Conservation (phyloP, 2,797 vertebrate species). For the Notolabrus celidotus region DNA sequence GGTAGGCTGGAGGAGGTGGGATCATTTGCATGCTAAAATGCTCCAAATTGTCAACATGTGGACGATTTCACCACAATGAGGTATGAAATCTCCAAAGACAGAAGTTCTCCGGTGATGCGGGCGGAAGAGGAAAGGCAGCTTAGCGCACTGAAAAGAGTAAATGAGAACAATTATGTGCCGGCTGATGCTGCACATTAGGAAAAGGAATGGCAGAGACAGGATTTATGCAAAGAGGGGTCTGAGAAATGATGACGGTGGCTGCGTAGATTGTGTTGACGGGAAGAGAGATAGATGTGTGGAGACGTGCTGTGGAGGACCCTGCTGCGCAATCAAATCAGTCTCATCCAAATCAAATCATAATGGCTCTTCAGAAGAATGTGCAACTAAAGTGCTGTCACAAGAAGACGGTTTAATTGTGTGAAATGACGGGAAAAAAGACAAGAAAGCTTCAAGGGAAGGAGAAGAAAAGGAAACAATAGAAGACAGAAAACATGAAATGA, state of each 20-base stretch:
- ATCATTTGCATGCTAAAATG: constrained; percentile 63
- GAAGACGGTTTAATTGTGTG: constrained; percentile 20
- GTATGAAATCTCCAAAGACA: constrained; percentile 46
- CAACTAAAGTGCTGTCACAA: neutral
- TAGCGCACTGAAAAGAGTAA: constrained; percentile 43
- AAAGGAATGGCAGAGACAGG: constrained; percentile 39
- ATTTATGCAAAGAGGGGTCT: constrained; percentile 45
- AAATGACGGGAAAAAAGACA: constrained; percentile 1
- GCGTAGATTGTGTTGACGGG: constrained; percentile 28
- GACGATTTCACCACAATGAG: constrained; percentile 38
- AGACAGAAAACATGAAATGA: neutral
- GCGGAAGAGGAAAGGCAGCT: constrained; percentile 26
- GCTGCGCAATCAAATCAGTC: constrained; percentile 28
- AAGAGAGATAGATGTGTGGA: neutral
- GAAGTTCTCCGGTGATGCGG: constrained; percentile 26
- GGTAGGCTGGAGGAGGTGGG: constrained; percentile 10
- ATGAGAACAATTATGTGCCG: constrained; percentile 54
- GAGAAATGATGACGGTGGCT: constrained; percentile 35
- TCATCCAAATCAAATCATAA: constrained; percentile 26
- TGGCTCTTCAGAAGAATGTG: constrained; percentile 17
- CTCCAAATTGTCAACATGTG: constrained; percentile 28
- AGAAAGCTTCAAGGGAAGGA: neutral
- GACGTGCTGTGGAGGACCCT: constrained; percentile 12
- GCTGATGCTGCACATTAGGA: constrained; percentile 46
- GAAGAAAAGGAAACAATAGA: neutral